Evolutionary conservation across 1,140 invertebrate genomes (phyloP), one percentile per base, ranked within the genome.

Genomic region (Helicorthomorpha holstii): DNA sequence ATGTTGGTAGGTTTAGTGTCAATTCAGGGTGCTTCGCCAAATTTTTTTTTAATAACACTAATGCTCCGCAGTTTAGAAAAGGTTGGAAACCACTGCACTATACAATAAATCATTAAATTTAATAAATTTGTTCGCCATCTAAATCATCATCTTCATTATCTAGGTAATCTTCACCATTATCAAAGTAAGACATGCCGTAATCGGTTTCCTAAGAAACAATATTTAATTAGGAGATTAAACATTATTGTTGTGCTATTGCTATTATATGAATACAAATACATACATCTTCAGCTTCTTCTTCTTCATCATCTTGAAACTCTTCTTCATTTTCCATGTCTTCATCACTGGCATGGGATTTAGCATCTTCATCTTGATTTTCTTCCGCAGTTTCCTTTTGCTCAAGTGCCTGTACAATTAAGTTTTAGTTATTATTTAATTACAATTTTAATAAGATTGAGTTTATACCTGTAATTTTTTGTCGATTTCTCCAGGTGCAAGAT

Each of bases 141-240:
- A 83, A 63, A 64, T 84, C 83, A 61, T 89, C 85, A 63, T 88
- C 85, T 59, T 88, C 84, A 27, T 69, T 66, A 58, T 88, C 84
- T 59, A 85, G 78, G 65, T 83, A 87, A 25, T 73, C 76, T 68
- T 89, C 85, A 16, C 85, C 85, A 69, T 88, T 87, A 64, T 90
- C 85, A 66, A 88, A 89, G 61, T 86, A 87, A 62, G 78, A 83
- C 59, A 82, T 81, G 1, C 76, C 77, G 67, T 87, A 87, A 66
- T 82, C 79, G n/a, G 79, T 82, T 22, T 78, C 80, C 56, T 80
- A 23, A 22, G 19, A 45, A 23, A 3, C 21, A 55, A 22, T 34
- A 34, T 3, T 26, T 0, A 43, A 46, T 19, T 24, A 27, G 14
- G 19, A 22, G 16, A 44, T 34, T 29, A 48, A 41, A 44, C n/a